Evolutionary conservation across 2,888 invertebrate species (phyloP), one percentile per base, ranked within the genome.

Genomic region (Chaetoderma sp.): DNA sequence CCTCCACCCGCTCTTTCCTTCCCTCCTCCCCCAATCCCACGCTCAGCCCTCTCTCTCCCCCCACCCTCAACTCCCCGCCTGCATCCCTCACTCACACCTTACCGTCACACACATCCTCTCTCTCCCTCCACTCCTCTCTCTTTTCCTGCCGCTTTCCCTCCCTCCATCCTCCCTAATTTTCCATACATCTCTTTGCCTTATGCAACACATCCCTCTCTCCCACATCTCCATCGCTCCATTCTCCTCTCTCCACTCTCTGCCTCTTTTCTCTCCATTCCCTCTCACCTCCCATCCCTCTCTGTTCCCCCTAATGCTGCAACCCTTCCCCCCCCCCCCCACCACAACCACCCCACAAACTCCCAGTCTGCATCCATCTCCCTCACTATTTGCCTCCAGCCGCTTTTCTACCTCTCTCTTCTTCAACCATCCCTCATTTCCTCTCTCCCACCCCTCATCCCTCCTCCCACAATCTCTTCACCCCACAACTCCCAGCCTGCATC

Each of bases 41-140:
- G n/a, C 32, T 30, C 30, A 27, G 18, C 28, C 30, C 27, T 27
- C 45, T 23, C 25, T 39, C 36, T 13, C 39, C 18, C 27, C 33
- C 44, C 33, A 18, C 47, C 55, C 33, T 36, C 33, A 28, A 21
- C 45, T 44, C 32, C 33, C 39, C 47, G 30, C 33, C 32, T 36
- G 36, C 55, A 27, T 23, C 23, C 50, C 54, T 54, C 30, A 25
- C 30, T 23, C 42, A 27, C 32, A 16, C 28, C 57, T 44, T n/a
- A 28, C 44, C 27, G 39, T 57, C 47, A 28, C 57, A 30, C 47
- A 42, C 56, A 36, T 25, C 36, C 56, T 33, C 42, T 42, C 42
- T 42, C 42, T 23, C 27, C 23, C 27, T 27, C 39, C 57, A 39
- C 57, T 57, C 36, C 39, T 30, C 39, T 30, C 39, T 42, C 39